Evolutionary conservation across 2,888 invertebrate species (phyloP), one percentile per base, ranked within the genome.

Genomic region (Tachina lurida): DNA sequence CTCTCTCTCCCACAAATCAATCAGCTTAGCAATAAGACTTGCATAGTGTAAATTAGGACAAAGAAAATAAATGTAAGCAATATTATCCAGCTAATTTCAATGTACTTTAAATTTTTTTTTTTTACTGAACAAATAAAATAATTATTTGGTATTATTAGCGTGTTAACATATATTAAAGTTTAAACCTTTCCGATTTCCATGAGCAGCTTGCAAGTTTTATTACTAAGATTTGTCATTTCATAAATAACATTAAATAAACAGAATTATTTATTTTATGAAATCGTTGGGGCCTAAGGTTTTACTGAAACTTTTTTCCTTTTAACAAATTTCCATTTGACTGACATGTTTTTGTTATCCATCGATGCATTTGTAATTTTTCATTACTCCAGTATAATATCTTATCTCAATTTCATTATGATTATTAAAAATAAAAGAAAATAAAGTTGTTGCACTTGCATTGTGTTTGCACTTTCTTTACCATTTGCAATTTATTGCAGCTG

Each of bases 291-390:
- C 83, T 19, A 0, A 54, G 60, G 67, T 74, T 73, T 74, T 22
- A 2, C 15, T 12, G 10, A 67, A 12, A 12, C 31, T 22, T 52
- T 70, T 15, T 68, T 2, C 5, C n/a, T 4, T 17, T 31, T 22
- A 62, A 73, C 39, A 79, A 60, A 70, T 78, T 74, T 81, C 80
- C 39, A 80, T 76, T 79, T 45, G 41, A 77, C 91, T 90, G 91
- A 91, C 91, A 91, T 91, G 91, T 90, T 90, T 91, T 88, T 87
- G 87, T 90, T 91, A 89, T 89, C 88, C 91, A 91, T 85, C 89
- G 90, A 89, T 91, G 91, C 89, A 89, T 87, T 77, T 76, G 65
- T 41, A 71, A 78, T 73, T 68, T 82, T 82, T 68, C 81, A 71
- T 63, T 71, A 74, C 87, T 71, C 67, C 49, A 49, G 13, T 19